Conservation (phyloP, 2,797 vertebrate genomes). For the Glossophaga mutica region DNA sequence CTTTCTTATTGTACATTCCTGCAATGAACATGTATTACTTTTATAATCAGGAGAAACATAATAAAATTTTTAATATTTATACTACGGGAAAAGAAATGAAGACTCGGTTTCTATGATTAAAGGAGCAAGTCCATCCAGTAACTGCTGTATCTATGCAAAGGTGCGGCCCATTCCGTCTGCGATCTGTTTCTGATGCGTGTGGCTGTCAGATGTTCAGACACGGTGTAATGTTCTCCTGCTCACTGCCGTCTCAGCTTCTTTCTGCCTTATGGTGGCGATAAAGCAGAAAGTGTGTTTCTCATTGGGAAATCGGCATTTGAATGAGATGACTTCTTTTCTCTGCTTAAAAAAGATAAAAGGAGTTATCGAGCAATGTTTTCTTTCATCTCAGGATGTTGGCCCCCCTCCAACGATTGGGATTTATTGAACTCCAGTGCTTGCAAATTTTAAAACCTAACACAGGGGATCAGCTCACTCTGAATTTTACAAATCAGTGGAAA, state of each 20-base stretch:
- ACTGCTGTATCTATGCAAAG: not conserved
- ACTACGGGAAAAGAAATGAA: slow-evolving; percentile 7
- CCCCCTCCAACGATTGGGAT: slow-evolving; percentile 68
- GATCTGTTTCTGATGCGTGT: slow-evolving; percentile 18
- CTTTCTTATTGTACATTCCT: slow-evolving; percentile 1
- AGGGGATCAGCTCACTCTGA: slow-evolving; percentile 51
- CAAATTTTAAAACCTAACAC: slow-evolving; percentile 68
- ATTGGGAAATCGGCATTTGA: slow-evolving; percentile 59
- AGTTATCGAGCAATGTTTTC: slow-evolving; percentile 69
- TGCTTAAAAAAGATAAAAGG: slow-evolving; percentile 68
- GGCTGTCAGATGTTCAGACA: slow-evolving; percentile 47
- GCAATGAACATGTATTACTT: not conserved
- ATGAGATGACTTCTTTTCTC: slow-evolving; percentile 59
- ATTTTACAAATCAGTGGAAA: slow-evolving; percentile 70
- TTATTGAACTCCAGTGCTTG: slow-evolving; percentile 68
- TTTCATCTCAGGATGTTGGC: slow-evolving; percentile 64
- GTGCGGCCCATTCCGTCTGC: not conserved
- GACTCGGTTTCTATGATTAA: slow-evolving; percentile 40
- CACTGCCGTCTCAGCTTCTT: slow-evolving; percentile 31
- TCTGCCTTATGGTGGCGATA: slow-evolving; percentile 52
- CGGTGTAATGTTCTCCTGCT: slow-evolving; percentile 40
- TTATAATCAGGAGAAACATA: slow-evolving; percentile 21
- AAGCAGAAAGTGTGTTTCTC: slow-evolving; percentile 62
- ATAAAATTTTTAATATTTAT: slow-evolving; percentile 6
- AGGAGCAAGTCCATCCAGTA: slow-evolving; percentile 21